These are phyloP conservation scores for Omphaloscelis lunosa DNA, from an alignment of 2,888 invertebrate genomes.

Conservation along the genomic window DNA sequence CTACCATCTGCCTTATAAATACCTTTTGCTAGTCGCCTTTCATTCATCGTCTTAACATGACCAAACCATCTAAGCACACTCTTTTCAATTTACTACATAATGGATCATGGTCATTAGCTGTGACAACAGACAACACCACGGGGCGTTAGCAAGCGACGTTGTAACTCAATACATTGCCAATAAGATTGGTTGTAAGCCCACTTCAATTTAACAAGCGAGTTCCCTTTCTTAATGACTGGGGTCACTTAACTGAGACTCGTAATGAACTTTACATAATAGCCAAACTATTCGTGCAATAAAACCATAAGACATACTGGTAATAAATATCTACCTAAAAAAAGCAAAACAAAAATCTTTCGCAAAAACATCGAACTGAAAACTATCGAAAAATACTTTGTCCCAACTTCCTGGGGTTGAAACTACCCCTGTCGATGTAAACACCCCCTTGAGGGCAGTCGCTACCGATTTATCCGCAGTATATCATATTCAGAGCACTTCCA, in stretches of 20 bases:
- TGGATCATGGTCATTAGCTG: too few relatives aligned
- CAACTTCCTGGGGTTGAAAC: constrained; percentile 48
- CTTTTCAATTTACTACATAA: too few relatives aligned
- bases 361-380: constrained; percentile 53
- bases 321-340: neutral
- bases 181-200: too few relatives aligned
- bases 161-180: too few relatives aligned
- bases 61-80: too few relatives aligned
- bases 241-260: neutral
- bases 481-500: constrained; percentile 76
- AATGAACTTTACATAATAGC: neutral
- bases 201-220: neutral
- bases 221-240: neutral
- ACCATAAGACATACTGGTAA: too few relatives aligned
- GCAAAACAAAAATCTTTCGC: constrained; percentile 3
- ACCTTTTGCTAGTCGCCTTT: too few relatives aligned
- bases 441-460: constrained; percentile 82
- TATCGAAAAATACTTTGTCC: constrained; percentile 63
- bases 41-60: too few relatives aligned
- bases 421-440: constrained; percentile 80
- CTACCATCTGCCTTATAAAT: too few relatives aligned
- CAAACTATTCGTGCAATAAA: neutral
- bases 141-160: too few relatives aligned
- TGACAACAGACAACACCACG: too few relatives aligned
- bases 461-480: constrained; percentile 87